A percentile compares a stretch with the other conserved stretches of the same genome.
Conservation (phyloP, 2,113 vertebrate species). For the Myrmophylax atrothorax region DNA sequence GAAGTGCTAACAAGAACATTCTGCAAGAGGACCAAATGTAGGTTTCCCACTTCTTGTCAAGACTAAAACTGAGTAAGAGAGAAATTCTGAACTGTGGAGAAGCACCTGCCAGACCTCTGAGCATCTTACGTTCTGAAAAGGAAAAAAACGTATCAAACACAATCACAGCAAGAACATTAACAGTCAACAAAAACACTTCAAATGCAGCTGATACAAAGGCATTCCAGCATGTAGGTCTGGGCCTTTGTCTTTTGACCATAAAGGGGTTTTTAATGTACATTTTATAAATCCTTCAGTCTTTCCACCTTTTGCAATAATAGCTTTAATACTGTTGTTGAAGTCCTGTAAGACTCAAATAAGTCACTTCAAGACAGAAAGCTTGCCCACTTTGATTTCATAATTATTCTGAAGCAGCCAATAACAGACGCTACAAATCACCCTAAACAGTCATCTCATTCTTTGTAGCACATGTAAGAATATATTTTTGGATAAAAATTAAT, state of each 20-base stretch:
- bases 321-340: neutral
- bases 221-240: neutral
- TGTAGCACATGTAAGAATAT: neutral
- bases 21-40: neutral
- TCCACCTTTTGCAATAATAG: neutral
- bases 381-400: neutral
- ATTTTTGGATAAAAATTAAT: neutral
- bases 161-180: neutral
- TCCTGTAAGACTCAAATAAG: neutral
- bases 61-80: neutral
- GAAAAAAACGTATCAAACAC: neutral
- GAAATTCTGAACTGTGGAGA: neutral
- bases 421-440: neutral
- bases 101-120: neutral
- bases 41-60: neutral
- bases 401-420: neutral
- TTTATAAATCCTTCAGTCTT: neutral
- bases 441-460: neutral
- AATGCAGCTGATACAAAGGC: neutral
- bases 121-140: neutral
- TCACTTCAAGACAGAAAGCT: neutral
- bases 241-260: neutral
- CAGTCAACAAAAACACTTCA: neutral
- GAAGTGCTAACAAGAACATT: neutral
- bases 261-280: neutral